Conservation (phyloP, 2,797 vertebrate species). For the Oreochromis grahami region DNA sequence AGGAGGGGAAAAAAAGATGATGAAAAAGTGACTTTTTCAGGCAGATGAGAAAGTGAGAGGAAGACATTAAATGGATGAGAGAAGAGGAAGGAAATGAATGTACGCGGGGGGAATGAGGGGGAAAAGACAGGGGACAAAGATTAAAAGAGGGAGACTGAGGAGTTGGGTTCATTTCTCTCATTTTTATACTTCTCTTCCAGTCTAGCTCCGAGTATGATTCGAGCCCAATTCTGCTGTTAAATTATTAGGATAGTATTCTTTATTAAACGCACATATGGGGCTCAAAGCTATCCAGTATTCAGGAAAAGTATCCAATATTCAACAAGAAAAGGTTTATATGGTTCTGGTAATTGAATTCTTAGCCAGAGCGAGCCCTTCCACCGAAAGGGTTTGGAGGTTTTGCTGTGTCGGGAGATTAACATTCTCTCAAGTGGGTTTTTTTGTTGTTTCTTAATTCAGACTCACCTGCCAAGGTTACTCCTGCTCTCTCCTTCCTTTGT, state of each 20-base stretch:
- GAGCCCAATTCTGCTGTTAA: conserved; percentile 46
- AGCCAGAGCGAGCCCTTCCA: conserved; percentile 23
- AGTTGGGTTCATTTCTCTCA: conserved; percentile 24
- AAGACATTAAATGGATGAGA: conserved; percentile 32
- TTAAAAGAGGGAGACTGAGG: conserved; percentile 28
- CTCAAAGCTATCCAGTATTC: conserved; percentile 39
- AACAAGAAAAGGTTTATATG: conserved; percentile 39
- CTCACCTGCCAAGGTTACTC: conserved; percentile 50
- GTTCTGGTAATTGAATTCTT: conserved; percentile 57
- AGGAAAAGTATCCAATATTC: conserved; percentile 39
- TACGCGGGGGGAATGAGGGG: conserved; percentile 10
- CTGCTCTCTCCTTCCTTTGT: background rate
- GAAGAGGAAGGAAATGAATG: conserved; percentile 24
- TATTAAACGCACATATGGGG: conserved; percentile 51
- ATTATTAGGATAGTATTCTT: conserved; percentile 49
- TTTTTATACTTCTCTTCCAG: conserved; percentile 18
- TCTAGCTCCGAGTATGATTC: conserved; percentile 16
- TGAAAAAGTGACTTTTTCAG: conserved; percentile 28
- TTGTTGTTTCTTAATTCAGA: conserved; percentile 33
- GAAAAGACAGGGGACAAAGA: conserved; percentile 42
- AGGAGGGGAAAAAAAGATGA: background rate
- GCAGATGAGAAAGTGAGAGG: conserved; percentile 21
- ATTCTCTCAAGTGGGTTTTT: conserved; percentile 32
- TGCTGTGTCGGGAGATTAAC: conserved; percentile 32
- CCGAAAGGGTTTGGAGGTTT: background rate